Percentiles rank a stretch among this genome's conserved stretches.
Conservation (phyloP, 2,797 vertebrate species). For the Sebastes oblongus region DNA sequence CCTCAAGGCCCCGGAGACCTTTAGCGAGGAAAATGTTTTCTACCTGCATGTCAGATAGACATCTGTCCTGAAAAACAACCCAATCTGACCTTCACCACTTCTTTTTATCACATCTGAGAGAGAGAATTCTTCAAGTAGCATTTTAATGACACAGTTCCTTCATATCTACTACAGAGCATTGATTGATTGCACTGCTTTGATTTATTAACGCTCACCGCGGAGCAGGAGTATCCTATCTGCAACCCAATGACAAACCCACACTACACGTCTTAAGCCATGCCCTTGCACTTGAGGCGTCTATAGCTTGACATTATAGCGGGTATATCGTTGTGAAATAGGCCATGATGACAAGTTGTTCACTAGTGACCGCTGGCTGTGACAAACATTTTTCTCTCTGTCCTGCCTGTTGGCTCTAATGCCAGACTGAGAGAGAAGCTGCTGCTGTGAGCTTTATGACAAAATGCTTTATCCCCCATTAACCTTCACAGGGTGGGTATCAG, state of each 20-base stretch:
- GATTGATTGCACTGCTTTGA: not conserved
- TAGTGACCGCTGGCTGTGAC: conserved; percentile 62
- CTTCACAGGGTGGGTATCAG: conserved; percentile 69
- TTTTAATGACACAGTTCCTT: not conserved
- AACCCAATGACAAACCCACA: conserved; percentile 14
- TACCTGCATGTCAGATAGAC: conserved; percentile 57
- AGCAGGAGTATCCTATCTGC: conserved; percentile 1
- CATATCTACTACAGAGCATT: not conserved
- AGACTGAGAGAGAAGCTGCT: conserved; percentile 45
- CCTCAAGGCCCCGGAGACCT: conserved; percentile 59
- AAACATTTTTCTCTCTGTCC: conserved; percentile 58
- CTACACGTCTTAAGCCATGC: conserved; percentile 30
- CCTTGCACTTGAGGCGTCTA: conserved; percentile 41
- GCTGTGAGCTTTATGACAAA: conserved; percentile 75
- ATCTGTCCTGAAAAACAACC: conserved; percentile 41
- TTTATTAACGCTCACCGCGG: not conserved
- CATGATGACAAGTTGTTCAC: conserved; percentile 71
- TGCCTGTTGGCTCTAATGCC: conserved; percentile 55
- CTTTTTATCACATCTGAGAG: conserved; percentile 23
- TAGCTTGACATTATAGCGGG: conserved; percentile 30
- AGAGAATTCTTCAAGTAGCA: conserved; percentile 5
- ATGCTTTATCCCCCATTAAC: conserved; percentile 80
- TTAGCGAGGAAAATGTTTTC: conserved; percentile 47
- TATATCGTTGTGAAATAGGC: conserved; percentile 65
- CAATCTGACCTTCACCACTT: conserved; percentile 50